Conservation (phyloP, 2,797 vertebrate genomes). For the Microchirus variegatus region DNA sequence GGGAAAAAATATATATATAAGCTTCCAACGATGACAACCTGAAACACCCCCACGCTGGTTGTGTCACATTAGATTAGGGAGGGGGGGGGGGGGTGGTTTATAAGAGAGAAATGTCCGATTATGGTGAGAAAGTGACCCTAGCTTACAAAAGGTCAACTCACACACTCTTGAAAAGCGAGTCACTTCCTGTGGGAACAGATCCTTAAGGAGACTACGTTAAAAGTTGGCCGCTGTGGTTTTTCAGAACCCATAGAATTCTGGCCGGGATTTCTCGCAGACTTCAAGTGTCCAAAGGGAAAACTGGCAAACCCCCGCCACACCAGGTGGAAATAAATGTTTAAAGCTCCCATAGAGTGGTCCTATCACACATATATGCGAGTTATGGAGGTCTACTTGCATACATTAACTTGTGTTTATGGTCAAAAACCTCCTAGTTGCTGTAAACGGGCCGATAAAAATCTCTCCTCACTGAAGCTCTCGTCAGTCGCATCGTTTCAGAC, state of each 20-base stretch:
- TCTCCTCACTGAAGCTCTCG: no score
- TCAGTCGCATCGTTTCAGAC: no score
- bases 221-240: conserved; percentile 45
- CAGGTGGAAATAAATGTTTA: conserved; percentile 59
- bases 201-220: conserved; percentile 68
- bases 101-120: conserved; percentile 74
- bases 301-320: conserved; percentile 54
- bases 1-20: conserved; percentile 49
- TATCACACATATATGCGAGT: no score
- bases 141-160: conserved; percentile 70
- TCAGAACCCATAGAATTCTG: conserved; percentile 56
- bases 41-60: conserved; percentile 73
- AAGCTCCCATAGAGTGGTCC: no score
- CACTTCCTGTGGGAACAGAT: conserved; percentile 74
- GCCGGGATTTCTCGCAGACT: conserved; percentile 62
- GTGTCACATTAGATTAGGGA: conserved; percentile 62
- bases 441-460: no score
- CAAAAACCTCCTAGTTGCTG: no score
- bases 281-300: conserved; percentile 67
- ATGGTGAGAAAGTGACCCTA: conserved; percentile 73
- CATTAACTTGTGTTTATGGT: no score
- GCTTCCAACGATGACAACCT: conserved; percentile 82
- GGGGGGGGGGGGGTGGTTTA: conserved; percentile 60
- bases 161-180: conserved; percentile 64
- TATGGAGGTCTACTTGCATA: no score